Percentiles rank a stretch among this genome's conserved stretches.
These are phyloP conservation scores for Stenopsyche tienmushanensis DNA, from an alignment of 1,140 invertebrate genomes.

Conservation along the genomic window DNA sequence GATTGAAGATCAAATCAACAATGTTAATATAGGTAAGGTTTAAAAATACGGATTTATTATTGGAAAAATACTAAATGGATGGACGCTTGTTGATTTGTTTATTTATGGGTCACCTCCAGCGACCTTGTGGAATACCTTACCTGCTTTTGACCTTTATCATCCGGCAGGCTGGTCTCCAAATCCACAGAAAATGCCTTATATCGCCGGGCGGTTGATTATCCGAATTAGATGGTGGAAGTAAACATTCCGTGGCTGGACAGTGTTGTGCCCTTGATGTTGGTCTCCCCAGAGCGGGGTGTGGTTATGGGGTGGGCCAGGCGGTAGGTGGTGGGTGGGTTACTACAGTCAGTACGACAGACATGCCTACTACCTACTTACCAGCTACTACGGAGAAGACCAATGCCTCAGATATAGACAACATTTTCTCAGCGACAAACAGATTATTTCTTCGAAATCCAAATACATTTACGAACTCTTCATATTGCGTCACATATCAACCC, in stretches of 20 bases:
- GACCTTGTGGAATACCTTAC: neutral
- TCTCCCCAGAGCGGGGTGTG: neutral
- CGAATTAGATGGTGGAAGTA: constrained; percentile 27
- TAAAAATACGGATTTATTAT: no score
- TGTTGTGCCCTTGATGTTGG: constrained; percentile 14
- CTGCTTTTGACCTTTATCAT: neutral
- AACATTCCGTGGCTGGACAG: constrained; percentile 21
- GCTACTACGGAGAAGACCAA: neutral
- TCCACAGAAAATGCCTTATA: no score
- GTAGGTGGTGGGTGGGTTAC: constrained; percentile 5
- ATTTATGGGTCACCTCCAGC: neutral
- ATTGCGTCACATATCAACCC: no score
- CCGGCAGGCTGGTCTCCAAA: no score
- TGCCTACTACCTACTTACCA: constrained; percentile 6
- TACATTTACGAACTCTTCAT: no score
- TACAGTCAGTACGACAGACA: constrained; percentile 26
- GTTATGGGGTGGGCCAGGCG: neutral
- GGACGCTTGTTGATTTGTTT: no score
- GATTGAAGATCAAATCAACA: no score
- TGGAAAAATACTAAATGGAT: no score
- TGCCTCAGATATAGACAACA: neutral
- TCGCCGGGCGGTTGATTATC: constrained; percentile 20
- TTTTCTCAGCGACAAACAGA: no score
- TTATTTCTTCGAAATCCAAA: no score
- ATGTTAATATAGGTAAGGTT: no score